A percentile compares a stretch with the other conserved stretches of the same genome.
phyloP scores from a whole-genome alignment of 2,113 vertebrate genomes.

The Campylomormyrus numenius region DNA sequence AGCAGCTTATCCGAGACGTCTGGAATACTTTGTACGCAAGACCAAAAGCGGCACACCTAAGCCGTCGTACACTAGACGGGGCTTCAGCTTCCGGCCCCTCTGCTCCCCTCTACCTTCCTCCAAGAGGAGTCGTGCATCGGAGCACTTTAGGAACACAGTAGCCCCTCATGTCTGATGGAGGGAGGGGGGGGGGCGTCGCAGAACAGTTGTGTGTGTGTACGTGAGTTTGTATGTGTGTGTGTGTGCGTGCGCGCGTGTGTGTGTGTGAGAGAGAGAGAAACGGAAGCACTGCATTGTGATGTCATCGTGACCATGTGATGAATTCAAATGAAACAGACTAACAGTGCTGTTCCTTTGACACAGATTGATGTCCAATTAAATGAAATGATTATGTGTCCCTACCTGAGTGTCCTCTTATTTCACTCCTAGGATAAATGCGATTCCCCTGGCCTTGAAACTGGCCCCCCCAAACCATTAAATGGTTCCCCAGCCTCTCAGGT shows the following conservation, averaged over 20 bases:
- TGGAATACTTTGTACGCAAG: not conserved
- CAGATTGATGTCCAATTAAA: slow-evolving; percentile 23
- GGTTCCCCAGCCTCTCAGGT: not conserved
- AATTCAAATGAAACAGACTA: slow-evolving; percentile 11
- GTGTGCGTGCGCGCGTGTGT: not conserved
- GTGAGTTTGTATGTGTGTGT: not conserved
- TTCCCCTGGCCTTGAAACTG: not conserved
- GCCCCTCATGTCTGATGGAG: not conserved
- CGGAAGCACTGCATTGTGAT: not conserved
- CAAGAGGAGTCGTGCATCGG: slow-evolving; percentile 57
- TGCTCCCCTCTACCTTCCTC: slow-evolving; percentile 40
- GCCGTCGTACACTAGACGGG: not conserved
- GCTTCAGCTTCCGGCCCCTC: not conserved
- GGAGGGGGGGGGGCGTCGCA: not conserved
- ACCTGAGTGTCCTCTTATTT: not conserved
- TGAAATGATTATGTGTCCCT: slow-evolving; percentile 10
- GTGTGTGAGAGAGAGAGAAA: not conserved
- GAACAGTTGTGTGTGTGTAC: not conserved
- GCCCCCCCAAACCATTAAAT: not conserved
- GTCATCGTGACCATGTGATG: slow-evolving; percentile 3
- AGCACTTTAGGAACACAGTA: slow-evolving; percentile 50
- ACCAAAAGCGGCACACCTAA: not conserved
- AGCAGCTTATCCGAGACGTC: not conserved
- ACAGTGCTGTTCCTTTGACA: slow-evolving; percentile 8
- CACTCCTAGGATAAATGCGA: not conserved